Percentiles rank a stretch among this genome's conserved stretches.
Evolutionary conservation across 2,113 vertebrate genomes (phyloP).

Genomic region (Prinia subflava): DNA sequence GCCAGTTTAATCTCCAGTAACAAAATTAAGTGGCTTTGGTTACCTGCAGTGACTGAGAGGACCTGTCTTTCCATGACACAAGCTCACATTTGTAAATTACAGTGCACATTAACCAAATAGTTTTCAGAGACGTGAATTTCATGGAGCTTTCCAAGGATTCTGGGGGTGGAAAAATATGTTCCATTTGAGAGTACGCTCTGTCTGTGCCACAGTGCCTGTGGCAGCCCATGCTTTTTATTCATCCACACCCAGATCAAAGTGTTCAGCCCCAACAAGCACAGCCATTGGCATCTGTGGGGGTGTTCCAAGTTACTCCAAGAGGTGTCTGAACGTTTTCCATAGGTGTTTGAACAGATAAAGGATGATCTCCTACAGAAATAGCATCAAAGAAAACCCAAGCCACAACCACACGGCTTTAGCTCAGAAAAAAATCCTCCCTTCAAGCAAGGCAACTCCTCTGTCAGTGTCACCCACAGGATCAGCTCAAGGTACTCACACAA

Average conservation of each 20-base stretch:
- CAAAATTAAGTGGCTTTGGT: not conserved
- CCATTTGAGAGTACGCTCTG: not conserved
- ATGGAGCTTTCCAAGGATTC: not conserved
- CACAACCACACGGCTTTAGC: not conserved
- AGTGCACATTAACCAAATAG: not conserved
- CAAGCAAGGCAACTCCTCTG: not conserved
- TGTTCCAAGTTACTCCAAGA: not conserved
- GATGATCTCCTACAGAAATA: not conserved
- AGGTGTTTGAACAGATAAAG: not conserved
- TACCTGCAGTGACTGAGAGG: not conserved
- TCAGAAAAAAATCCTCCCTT: not conserved
- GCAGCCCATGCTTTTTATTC: not conserved
- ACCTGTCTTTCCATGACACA: not conserved
- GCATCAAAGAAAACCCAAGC: not conserved
- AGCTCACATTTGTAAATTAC: not conserved
- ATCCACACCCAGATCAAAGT: not conserved
- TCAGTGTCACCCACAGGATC: not conserved
- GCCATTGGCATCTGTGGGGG: not conserved
- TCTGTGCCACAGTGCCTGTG: not conserved
- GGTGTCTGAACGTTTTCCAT: not conserved
- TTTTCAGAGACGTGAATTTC: conserved; percentile 10
- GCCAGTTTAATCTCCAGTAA: not conserved
- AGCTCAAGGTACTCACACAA: not conserved
- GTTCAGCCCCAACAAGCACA: not conserved
- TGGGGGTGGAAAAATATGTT: not conserved